These are phyloP conservation scores for Probosciger aterrimus DNA, from an alignment of 2,113 vertebrate species.

Conservation along the genomic window DNA sequence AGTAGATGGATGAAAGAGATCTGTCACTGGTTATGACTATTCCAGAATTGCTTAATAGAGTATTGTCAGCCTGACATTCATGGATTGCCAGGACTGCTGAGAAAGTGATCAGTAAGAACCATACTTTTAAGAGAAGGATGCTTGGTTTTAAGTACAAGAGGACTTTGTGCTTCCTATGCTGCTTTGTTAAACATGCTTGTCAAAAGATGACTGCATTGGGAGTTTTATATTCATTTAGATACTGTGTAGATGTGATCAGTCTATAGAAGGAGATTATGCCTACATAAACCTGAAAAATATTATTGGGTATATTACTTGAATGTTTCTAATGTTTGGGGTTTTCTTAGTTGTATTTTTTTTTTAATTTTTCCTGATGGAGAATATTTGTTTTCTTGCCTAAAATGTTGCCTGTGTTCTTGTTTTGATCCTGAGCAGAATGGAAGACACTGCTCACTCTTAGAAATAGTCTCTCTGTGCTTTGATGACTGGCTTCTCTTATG, in stretches of 20 bases:
- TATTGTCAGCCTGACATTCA: background rate
- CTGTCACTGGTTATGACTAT: background rate
- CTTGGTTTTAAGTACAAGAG: background rate
- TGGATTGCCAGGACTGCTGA: background rate
- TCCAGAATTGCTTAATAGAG: background rate
- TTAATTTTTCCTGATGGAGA: background rate
- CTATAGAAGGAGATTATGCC: background rate
- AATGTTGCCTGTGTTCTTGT: background rate
- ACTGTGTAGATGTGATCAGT: background rate
- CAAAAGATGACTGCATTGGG: background rate
- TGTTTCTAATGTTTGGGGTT: background rate
- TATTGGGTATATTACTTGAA: background rate
- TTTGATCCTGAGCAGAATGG: background rate
- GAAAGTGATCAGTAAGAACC: background rate
- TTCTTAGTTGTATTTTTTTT: background rate
- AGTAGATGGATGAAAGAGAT: background rate
- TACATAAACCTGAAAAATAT: background rate
- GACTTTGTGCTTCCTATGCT: background rate
- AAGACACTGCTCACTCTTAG: background rate
- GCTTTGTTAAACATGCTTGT: background rate
- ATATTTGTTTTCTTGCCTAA: background rate
- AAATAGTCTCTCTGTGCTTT: background rate
- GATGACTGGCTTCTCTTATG: constrained; percentile 24
- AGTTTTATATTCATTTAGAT: background rate
- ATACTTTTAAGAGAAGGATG: background rate